These are phyloP conservation scores for Neogobius melanostomus DNA, from an alignment of 2,113 vertebrate genomes.

Conservation along the genomic window DNA sequence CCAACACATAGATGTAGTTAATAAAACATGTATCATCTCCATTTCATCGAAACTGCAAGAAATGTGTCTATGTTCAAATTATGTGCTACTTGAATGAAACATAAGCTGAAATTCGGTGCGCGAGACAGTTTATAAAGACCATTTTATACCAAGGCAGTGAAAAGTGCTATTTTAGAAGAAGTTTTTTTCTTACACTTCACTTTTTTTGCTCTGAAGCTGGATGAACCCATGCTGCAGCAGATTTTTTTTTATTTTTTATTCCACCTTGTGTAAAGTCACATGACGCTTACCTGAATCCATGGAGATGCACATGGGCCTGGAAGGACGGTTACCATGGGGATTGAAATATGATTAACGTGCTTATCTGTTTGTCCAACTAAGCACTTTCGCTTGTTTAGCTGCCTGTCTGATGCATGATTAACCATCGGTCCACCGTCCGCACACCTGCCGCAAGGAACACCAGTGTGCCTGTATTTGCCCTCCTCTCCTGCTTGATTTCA, in stretches of 20 bases:
- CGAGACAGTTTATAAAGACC: constrained; percentile 25
- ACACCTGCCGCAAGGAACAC: constrained; percentile 37
- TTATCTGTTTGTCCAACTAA: constrained; percentile 60
- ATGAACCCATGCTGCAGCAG: constrained; percentile 26
- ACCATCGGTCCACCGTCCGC: constrained; percentile 21
- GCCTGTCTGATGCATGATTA: constrained; percentile 43
- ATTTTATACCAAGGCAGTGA: constrained; percentile 38
- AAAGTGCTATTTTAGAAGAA: constrained; percentile 61
- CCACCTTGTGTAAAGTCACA: constrained; percentile 29
- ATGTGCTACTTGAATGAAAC: constrained; percentile 60
- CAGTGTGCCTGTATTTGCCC: constrained; percentile 26
- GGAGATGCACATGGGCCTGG: constrained; percentile 37
- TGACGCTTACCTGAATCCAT: constrained; percentile 48
- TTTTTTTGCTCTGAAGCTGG: constrained; percentile 1
- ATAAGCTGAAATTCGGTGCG: constrained; percentile 47
- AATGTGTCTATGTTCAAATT: constrained; percentile 47
- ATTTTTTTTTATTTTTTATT: background rate
- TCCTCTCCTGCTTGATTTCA: constrained; percentile 6
- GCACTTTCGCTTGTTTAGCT: constrained; percentile 45
- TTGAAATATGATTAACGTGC: constrained; percentile 55
- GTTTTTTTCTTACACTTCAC: constrained; percentile 12
- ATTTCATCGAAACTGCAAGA: constrained; percentile 39
- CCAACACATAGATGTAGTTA: no score
- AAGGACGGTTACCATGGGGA: constrained; percentile 57
- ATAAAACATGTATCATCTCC: no score